Conservation (phyloP, 2,113 vertebrate genomes). For the Pseudolaguvia tuberculata region DNA sequence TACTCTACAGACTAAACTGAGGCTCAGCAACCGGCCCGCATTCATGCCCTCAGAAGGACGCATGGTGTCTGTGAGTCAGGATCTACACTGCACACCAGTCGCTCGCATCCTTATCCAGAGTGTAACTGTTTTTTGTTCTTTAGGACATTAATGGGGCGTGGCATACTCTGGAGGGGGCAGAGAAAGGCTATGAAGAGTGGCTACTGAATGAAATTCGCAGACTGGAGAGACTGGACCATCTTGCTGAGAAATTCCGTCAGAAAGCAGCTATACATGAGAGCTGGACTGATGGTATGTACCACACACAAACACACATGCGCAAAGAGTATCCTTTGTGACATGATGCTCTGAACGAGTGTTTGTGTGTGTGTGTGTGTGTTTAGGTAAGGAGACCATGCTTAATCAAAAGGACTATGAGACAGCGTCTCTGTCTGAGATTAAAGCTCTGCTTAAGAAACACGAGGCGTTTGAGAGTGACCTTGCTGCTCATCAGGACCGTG, state of each 20-base stretch:
- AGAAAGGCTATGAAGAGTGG: constrained; percentile 94
- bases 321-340: not conserved
- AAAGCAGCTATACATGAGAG: constrained; percentile 88
- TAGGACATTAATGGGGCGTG: constrained; percentile 89
- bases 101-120: not conserved
- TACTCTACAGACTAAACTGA: constrained; percentile 92
- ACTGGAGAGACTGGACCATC: constrained; percentile 86
- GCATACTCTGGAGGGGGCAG: constrained; percentile 87
- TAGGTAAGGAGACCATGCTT: constrained; percentile 89
- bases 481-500: constrained; percentile 90
- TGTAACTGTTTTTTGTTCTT: not conserved
- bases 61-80: constrained; percentile 83
- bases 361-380: not conserved
- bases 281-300: constrained; percentile 79
- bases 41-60: constrained; percentile 94
- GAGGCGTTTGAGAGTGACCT: constrained; percentile 95
- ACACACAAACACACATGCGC: not conserved
- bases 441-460: constrained; percentile 87
- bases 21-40: constrained; percentile 88
- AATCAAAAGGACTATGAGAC: constrained; percentile 86
- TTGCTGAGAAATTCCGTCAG: constrained; percentile 90
- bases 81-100: too few relatives aligned
- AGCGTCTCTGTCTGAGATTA: constrained; percentile 83
- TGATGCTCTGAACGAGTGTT: not conserved
- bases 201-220: constrained; percentile 87